Evolutionary conservation across 2,888 invertebrate genomes (phyloP).

Genomic region (Ypsolopha sequella): DNA sequence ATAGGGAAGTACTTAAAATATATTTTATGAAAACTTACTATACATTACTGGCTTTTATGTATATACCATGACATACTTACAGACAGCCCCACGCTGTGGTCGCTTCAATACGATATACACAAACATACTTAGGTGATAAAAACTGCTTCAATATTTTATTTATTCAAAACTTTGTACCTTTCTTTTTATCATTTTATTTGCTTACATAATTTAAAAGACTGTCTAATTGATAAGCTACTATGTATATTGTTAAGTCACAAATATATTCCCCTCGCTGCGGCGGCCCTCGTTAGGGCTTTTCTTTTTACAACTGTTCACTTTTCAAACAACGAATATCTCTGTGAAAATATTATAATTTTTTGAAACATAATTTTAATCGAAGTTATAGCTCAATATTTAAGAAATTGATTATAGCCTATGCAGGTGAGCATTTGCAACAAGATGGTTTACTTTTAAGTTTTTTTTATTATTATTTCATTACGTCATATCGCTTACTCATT

Average conservation of each 20-base stretch:
- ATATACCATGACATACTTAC: neutral
- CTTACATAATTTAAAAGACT: conserved; percentile 63
- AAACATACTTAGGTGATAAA: neutral
- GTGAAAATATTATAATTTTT: conserved; percentile 24
- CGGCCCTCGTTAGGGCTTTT: neutral
- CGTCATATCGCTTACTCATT: too few relatives aligned
- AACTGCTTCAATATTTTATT: neutral
- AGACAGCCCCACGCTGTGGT: neutral
- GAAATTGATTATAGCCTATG: neutral
- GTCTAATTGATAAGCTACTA: conserved; percentile 62
- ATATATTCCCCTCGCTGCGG: conserved; percentile 12
- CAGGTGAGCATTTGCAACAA: too few relatives aligned
- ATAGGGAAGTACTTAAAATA: neutral
- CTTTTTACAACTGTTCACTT: conserved; percentile 31
- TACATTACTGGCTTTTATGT: neutral
- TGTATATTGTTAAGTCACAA: conserved; percentile 66
- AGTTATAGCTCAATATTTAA: conserved; percentile 9
- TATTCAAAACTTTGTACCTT: neutral
- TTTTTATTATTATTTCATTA: neutral
- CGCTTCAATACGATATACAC: neutral
- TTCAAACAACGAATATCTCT: conserved; percentile 61
- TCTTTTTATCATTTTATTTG: conserved; percentile 20
- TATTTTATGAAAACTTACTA: neutral
- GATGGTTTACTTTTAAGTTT: too few relatives aligned
- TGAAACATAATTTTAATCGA: neutral